These are phyloP conservation scores for Aphis craccivora DNA, from an alignment of 1,140 invertebrate genomes.

Conservation along the genomic window DNA sequence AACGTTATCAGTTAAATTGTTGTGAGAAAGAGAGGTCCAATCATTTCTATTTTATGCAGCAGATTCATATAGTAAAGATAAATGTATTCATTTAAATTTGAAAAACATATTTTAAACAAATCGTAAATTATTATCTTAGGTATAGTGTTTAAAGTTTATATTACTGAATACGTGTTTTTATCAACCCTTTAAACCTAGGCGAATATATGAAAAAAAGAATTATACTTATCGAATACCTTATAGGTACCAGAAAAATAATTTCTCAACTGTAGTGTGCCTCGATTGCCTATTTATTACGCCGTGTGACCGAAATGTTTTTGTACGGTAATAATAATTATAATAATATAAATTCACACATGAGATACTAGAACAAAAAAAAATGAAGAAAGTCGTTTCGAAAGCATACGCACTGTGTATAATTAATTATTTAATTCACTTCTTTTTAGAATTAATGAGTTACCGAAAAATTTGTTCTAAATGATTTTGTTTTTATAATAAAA, in stretches of 20 bases:
- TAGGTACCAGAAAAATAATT: background rate
- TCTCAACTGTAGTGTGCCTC: background rate
- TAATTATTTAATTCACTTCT: background rate
- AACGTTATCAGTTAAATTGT: too few species aligned
- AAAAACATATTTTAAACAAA: too few species aligned
- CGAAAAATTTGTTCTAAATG: background rate
- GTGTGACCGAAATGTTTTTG: background rate
- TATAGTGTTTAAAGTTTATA: background rate
- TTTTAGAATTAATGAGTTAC: background rate
- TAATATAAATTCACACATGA: background rate
- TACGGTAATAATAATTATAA: too few species aligned
- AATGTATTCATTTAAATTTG: too few species aligned
- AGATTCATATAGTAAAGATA: too few species aligned
- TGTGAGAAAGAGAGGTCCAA: too few species aligned
- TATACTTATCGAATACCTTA: background rate
- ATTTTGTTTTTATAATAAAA: background rate
- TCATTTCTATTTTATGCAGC: too few species aligned
- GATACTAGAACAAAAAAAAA: background rate
- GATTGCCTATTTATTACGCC: background rate
- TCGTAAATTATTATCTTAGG: background rate
- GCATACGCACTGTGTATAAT: background rate
- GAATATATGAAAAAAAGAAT: background rate
- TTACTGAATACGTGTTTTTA: background rate
- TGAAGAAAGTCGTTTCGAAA: background rate
- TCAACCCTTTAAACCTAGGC: background rate